These are phyloP conservation scores for Drosophila mauritiana DNA, from an alignment of 1,140 invertebrate species.

Conservation along the genomic window DNA sequence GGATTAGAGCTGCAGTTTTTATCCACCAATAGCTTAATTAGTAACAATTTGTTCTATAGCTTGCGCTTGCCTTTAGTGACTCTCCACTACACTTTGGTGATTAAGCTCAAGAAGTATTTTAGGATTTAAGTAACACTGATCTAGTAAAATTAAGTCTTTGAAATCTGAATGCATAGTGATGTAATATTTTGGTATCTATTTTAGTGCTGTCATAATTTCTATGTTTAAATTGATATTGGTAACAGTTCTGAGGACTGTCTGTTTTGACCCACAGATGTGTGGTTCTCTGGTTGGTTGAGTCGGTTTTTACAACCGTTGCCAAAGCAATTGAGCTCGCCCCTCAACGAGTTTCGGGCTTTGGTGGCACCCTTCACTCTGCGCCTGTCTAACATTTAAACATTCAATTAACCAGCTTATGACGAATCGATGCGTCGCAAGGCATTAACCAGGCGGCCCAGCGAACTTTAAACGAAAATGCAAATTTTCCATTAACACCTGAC, in stretches of 20 bases:
- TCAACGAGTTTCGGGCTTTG: slow-evolving; percentile 29
- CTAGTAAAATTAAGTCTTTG: no score
- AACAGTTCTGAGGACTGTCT: neutral
- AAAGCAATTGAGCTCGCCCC: slow-evolving; percentile 43
- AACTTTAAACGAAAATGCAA: slow-evolving; percentile 52
- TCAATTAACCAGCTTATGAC: slow-evolving; percentile 63
- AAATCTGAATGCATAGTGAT: no score
- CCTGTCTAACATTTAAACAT: slow-evolving; percentile 52
- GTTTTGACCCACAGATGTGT: neutral
- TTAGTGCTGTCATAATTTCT: no score
- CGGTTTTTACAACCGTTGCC: slow-evolving; percentile 44
- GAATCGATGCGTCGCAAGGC: slow-evolving; percentile 49
- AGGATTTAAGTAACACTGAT: no score
- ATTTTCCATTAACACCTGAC: slow-evolving; percentile 65
- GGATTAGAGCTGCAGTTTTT: neutral
- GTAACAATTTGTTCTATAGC: neutral
- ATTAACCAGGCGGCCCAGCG: slow-evolving; percentile 20
- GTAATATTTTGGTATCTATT: no score
- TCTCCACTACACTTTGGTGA: neutral
- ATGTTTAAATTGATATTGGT: neutral
- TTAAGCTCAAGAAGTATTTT: neutral
- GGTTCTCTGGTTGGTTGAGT: neutral
- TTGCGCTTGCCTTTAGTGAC: neutral
- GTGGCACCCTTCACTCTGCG: slow-evolving; percentile 30
- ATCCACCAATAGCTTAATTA: neutral